These are phyloP conservation scores for Halisarca cf. caerulea DNA, from an alignment of 37 sponge, comb jelly and placozoan species.

Conservation along the genomic window DNA sequence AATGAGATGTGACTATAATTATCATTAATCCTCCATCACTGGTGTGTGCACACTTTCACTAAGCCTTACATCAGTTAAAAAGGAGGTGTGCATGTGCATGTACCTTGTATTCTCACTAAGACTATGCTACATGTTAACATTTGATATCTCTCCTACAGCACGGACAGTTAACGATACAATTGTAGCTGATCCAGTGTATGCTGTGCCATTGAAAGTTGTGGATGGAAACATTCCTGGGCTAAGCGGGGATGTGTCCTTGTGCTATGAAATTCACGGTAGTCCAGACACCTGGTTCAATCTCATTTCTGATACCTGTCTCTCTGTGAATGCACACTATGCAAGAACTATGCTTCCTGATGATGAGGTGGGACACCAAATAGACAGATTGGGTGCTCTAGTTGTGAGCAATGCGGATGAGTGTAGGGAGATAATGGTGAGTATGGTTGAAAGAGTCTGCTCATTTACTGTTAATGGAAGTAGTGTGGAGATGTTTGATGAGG, in stretches of 20 bases:
- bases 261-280: constrained; percentile 18
- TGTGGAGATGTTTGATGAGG: background rate
- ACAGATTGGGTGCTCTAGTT: background rate
- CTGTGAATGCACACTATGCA: background rate
- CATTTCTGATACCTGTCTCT: constrained; percentile 17
- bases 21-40: too few relatives aligned
- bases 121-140: background rate
- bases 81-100: too few relatives aligned
- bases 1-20: too few relatives aligned
- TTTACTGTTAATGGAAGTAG: background rate
- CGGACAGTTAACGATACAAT: constrained; percentile 7
- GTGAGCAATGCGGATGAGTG: background rate
- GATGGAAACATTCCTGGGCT: background rate
- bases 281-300: constrained; percentile 12
- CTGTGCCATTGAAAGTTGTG: constrained; percentile 3
- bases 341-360: background rate
- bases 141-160: too few relatives aligned
- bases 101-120: too few relatives aligned
- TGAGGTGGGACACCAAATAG: background rate
- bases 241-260: background rate
- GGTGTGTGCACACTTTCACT: too few relatives aligned
- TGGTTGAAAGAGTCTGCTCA: background rate
- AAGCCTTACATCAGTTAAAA: too few relatives aligned
- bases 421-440: background rate
- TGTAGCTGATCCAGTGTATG: constrained; percentile 10